Base-by-base conservation (phyloP, 2,113 vertebrate species). In the Galemys pyrenaicus region DNA sequence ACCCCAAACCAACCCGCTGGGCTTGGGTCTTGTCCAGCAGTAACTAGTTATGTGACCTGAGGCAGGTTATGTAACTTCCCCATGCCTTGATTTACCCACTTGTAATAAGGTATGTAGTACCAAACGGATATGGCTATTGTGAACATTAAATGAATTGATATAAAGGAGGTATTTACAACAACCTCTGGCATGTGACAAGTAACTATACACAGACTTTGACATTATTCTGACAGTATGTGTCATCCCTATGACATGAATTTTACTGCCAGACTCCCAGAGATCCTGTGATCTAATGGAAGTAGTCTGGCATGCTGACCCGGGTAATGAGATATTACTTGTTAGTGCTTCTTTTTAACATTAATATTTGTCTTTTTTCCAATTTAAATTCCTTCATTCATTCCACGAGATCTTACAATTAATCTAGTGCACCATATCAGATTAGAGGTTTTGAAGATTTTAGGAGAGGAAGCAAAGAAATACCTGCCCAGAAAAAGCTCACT, bases 381-480 rank as follows among this genome's bases (percentile, higher is more conserved):
- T 58, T 37, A 71, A 62, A 28, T 60, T n/a, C 32, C 46, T 9
- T 22, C 41, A 51, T 46, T 65, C 32, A 87, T 35, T 64, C 46
- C 9, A 3, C 16, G 64, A 73, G 35, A 87, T 73, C 32, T 46
- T 46, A 80, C 54, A 73, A 44, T 82, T 17, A 26, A 30, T 64
- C 75, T 37, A 28, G 65, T 28, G 44, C 28, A 35, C 71, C 62
- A 22, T n/a, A 79, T 4, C n/a, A 71, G 15, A 79, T 51, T 15
- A 79, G 41, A 71, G 3, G 7, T 87, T 44, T 44, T 7, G 11
- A n/a, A 80, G 8, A 75, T 32, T 39, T 64, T 19, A 51, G n/a
- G 77, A 49, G 60, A 62, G 71, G 56, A 87, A 41, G 79, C 84
- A 87, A 44, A 93, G 80, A 87, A 87, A 54, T 64, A 28, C 28